phyloP scores from a whole-genome alignment of 1,140 invertebrate species.

The Drosophila watanabei region DNA sequence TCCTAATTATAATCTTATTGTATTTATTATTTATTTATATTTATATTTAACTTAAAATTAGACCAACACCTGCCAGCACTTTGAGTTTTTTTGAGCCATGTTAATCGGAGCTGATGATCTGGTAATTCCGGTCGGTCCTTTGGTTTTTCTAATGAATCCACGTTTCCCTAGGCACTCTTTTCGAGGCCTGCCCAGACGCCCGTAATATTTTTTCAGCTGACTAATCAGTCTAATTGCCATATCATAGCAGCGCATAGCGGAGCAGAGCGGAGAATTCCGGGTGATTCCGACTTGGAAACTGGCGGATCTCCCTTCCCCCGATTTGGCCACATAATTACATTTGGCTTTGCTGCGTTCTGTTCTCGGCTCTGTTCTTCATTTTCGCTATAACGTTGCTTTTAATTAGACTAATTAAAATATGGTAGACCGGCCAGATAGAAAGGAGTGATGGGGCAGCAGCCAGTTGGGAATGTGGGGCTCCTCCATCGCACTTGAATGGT shows the following conservation, averaged over 20 bases:
- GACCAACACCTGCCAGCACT: background rate
- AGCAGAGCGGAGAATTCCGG: background rate
- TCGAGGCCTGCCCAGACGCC: constrained; percentile 9
- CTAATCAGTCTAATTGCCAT: constrained; percentile 58
- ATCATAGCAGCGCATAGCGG: constrained; percentile 6
- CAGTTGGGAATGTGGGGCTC: constrained; percentile 9
- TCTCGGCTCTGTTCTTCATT: constrained; percentile 39
- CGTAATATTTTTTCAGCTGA: constrained; percentile 27
- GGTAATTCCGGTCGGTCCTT: background rate
- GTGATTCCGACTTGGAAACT: constrained; percentile 5
- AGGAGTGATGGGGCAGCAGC: constrained; percentile 1
- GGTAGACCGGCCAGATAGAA: constrained; percentile 25
- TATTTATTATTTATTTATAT: background rate
- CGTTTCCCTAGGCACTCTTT: background rate
- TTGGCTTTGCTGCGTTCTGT: constrained; percentile 40
- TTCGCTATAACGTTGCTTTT: constrained; percentile 49
- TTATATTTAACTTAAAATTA: background rate
- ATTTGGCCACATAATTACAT: constrained; percentile 57
- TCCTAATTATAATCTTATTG: background rate
- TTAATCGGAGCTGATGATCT: constrained; percentile 12
- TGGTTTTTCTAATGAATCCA: constrained; percentile 16
- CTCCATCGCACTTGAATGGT: constrained; percentile 37
- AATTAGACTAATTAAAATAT: constrained; percentile 68
- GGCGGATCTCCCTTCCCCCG: constrained; percentile 6
- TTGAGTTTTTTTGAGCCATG: background rate